phyloP scores from a whole-genome alignment of 2,113 vertebrate species.

The Amazona guildingii region DNA sequence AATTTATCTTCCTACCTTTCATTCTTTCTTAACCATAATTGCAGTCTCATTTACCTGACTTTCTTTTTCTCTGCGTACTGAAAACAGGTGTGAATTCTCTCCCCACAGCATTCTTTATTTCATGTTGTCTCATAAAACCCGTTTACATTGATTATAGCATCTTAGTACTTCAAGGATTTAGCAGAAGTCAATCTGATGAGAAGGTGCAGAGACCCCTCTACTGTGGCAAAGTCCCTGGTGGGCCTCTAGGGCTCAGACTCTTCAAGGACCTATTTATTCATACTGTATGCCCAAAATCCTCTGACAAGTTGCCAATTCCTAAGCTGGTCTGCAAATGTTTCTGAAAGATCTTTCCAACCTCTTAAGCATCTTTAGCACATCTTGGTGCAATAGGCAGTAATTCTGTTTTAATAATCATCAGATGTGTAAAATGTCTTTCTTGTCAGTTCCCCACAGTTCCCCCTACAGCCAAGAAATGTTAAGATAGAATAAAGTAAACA shows the following conservation, averaged over 20 bases:
- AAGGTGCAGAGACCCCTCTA: neutral
- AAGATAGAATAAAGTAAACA: neutral
- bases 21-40: neutral
- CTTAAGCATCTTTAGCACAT: neutral
- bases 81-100: neutral
- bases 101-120: neutral
- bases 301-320: neutral
- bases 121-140: neutral
- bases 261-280: neutral
- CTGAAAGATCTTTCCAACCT: neutral
- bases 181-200: neutral
- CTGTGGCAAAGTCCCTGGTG: neutral
- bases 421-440: neutral
- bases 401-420: neutral
- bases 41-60: neutral
- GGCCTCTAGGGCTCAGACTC: neutral
- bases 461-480: neutral
- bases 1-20: neutral
- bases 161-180: neutral
- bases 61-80: neutral
- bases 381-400: neutral
- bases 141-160: neutral
- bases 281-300: neutral
- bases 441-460: neutral
- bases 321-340: neutral